Percentiles rank a stretch among this genome's conserved stretches.
These are phyloP conservation scores for Drosophila melanogaster DNA, from an alignment of 1,140 invertebrate genomes.

Conservation along the genomic window Release_6_plus_ISO1_MT NT_033777.3:14095001-14095500, in stretches of 20 bases:
- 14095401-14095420: constrained; percentile 72
- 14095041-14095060: no score
- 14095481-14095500: constrained; percentile 9
- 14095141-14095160: no score
- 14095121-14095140: no score
- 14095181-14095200: background rate
- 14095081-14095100: no score
- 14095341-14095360: constrained; percentile 4
- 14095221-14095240: background rate
- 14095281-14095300: constrained; percentile 24
- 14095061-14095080: no score
- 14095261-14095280: constrained; percentile 14
- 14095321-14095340: background rate
- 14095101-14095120: no score
- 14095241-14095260: constrained; percentile 65
- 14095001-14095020: no score
- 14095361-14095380: constrained; percentile 29
- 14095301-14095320: background rate
- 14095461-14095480: constrained; percentile 32
- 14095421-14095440: constrained; percentile 33
- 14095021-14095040: no score
- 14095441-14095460: constrained; percentile 33
- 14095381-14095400: constrained; percentile 66
- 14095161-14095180: no score
- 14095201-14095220: background rate